Conservation (phyloP, 1,140 invertebrate genomes). For the Anastrepha ludens region DNA sequence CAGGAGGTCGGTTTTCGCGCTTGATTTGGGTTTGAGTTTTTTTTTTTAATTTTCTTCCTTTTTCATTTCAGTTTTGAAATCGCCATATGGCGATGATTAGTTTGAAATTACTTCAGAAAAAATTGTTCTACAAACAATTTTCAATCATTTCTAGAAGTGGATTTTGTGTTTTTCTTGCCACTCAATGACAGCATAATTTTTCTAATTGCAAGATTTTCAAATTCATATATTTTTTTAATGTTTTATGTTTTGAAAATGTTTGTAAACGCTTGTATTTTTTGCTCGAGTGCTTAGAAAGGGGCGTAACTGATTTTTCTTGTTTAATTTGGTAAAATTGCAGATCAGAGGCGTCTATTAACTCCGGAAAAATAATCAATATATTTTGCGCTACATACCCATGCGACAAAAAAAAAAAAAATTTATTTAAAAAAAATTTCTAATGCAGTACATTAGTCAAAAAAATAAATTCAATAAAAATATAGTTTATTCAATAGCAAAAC, state of each 20-base stretch:
- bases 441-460: no score
- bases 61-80: neutral
- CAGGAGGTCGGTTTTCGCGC: slow-evolving; percentile 36
- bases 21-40: neutral
- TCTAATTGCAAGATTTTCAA: slow-evolving; percentile 32
- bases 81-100: slow-evolving; percentile 51
- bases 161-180: slow-evolving; percentile 30
- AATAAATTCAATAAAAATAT: no score
- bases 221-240: neutral
- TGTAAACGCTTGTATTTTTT: neutral
- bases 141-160: slow-evolving; percentile 5
- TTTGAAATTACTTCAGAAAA: slow-evolving; percentile 35
- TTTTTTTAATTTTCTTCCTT: neutral
- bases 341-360: no score
- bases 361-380: no score
- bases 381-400: no score
- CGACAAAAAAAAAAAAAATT: no score
- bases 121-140: slow-evolving; percentile 43
- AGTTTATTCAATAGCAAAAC: no score
- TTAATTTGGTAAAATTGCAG: neutral
- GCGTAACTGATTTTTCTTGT: neutral
- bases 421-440: no score
- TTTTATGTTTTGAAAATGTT: neutral
- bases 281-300: neutral
- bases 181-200: slow-evolving; percentile 45